phyloP scores from a whole-genome alignment of 1,140 invertebrate species.

The Aricia agestis region DNA sequence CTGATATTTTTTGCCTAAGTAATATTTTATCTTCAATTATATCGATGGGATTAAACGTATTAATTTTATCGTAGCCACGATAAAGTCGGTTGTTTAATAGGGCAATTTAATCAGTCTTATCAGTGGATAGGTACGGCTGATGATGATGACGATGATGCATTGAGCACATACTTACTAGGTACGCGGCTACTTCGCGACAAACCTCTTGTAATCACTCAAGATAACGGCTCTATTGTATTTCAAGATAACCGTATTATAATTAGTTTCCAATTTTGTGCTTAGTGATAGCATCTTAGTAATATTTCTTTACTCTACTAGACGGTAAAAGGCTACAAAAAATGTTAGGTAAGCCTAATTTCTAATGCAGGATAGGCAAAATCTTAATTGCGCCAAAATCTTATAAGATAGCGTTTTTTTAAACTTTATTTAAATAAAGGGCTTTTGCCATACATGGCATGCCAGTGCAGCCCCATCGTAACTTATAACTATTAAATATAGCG shows the following conservation, averaged over 20 bases:
- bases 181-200: neutral
- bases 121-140: neutral
- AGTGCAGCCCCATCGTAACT: too few species aligned
- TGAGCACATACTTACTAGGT: neutral
- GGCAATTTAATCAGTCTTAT: neutral
- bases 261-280: neutral
- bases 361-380: neutral
- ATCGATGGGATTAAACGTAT: neutral
- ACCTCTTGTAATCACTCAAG: conserved; percentile 19
- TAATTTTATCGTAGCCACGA: neutral
- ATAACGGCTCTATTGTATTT: conserved; percentile 16
- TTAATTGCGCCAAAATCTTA: too few species aligned
- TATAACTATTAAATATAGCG: too few species aligned
- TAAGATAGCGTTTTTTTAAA: too few species aligned
- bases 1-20: neutral
- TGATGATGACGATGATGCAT: neutral
- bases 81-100: neutral
- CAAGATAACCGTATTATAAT: conserved; percentile 18
- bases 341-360: neutral
- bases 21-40: neutral
- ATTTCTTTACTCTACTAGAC: too few species aligned
- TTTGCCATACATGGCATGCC: too few species aligned
- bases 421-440: too few species aligned
- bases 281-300: neutral
- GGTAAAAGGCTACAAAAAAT: neutral